Percentiles rank a stretch among this genome's conserved stretches.
Evolutionary conservation across 1,140 invertebrate species (phyloP).

Genomic region (Calliphora vicina): DNA sequence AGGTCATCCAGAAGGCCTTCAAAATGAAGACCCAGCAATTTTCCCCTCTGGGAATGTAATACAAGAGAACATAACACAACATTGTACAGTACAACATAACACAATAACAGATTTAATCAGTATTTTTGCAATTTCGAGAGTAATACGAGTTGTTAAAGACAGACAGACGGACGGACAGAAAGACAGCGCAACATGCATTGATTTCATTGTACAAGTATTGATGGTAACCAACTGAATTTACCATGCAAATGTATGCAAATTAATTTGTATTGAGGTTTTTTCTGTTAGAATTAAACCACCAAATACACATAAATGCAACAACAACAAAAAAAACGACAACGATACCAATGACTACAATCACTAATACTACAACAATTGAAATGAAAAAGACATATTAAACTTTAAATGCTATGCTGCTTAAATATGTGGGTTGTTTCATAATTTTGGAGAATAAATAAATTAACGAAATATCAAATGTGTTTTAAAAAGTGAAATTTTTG

Average conservation of each 20-base stretch:
- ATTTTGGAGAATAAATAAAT: neutral
- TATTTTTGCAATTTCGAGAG: neutral
- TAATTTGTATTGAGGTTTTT: conserved; percentile 21
- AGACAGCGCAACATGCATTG: conserved; percentile 3
- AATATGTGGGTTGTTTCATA: neutral
- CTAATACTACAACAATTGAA: neutral
- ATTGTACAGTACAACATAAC: neutral
- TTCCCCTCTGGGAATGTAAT: no score
- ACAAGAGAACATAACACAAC: neutral
- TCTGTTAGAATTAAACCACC: neutral
- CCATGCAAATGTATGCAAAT: conserved; percentile 28
- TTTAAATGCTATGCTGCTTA: neutral
- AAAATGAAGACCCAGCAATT: no score
- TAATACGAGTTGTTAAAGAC: neutral
- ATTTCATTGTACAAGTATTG: neutral
- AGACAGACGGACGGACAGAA: no score
- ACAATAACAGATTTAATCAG: neutral
- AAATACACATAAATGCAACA: neutral
- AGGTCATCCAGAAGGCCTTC: no score
- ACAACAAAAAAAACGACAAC: neutral
- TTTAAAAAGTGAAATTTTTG: no score
- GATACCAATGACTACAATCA: neutral
- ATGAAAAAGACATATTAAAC: neutral
- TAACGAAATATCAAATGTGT: no score
- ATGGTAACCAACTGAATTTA: neutral